Evolutionary conservation across 2,888 invertebrate species (phyloP).

Genomic region (Eupelmus urozonus): DNA sequence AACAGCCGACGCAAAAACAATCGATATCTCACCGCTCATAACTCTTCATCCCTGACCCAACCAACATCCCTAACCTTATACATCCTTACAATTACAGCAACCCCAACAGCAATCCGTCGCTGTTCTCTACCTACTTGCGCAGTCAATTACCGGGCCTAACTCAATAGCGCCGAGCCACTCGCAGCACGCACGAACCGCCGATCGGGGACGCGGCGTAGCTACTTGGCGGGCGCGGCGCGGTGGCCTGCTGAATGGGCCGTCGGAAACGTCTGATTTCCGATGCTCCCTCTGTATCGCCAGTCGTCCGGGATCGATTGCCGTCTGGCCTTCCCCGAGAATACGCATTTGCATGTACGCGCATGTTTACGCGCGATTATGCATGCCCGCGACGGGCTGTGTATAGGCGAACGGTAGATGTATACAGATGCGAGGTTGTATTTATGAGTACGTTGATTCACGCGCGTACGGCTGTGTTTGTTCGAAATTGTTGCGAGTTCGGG

Average conservation of each 20-base stretch:
- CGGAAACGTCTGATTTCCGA: conserved; percentile 49
- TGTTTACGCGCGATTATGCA: conserved; percentile 43
- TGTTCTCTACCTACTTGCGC: too few species aligned
- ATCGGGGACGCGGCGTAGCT: too few species aligned
- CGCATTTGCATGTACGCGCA: conserved; percentile 38
- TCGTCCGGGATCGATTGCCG: conserved; percentile 41
- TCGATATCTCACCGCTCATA: too few species aligned
- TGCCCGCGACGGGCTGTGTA: conserved; percentile 1
- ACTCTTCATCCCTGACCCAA: too few species aligned
- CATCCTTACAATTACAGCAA: too few species aligned
- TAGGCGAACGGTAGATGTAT: background rate
- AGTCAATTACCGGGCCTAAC: too few species aligned
- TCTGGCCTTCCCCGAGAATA: conserved; percentile 8
- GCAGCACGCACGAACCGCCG: too few species aligned
- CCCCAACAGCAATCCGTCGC: too few species aligned
- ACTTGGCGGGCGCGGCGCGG: background rate
- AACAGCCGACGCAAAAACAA: too few species aligned
- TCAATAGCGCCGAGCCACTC: too few species aligned
- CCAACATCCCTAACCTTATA: too few species aligned
- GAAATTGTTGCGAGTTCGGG: too few species aligned
- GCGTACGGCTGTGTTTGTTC: background rate
- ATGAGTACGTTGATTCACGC: conserved; percentile 11
- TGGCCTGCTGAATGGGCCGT: background rate
- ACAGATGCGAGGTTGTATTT: background rate
- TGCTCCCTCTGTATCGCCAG: conserved; percentile 1